Evolutionary conservation across 1,140 invertebrate species (phyloP).

Genomic region (Tetranychus urticae): DNA sequence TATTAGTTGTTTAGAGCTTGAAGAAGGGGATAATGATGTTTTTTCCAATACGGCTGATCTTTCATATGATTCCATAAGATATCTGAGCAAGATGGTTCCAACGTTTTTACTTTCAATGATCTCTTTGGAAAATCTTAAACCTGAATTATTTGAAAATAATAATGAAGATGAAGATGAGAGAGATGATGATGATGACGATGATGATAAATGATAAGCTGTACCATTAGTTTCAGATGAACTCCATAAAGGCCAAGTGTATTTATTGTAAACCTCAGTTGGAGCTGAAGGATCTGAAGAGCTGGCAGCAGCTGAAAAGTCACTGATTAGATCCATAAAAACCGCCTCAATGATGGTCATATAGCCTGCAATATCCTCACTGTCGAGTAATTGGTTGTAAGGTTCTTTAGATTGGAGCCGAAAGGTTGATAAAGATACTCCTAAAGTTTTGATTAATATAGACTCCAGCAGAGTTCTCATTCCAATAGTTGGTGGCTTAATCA

Average conservation of each 20-base stretch:
- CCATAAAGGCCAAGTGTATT: neutral
- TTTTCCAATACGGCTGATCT: neutral
- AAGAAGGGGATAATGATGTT: neutral
- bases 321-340: neutral
- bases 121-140: neutral
- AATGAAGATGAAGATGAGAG: neutral
- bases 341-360: neutral
- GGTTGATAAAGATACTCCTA: neutral
- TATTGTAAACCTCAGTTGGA: neutral
- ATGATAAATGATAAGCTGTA: neutral
- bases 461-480: neutral
- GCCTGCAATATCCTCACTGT: neutral
- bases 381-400: neutral
- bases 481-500: no score
- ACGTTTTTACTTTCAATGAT: neutral
- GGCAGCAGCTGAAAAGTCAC: neutral
- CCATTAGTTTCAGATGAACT: neutral
- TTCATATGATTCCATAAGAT: neutral
- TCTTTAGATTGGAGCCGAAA: neutral
- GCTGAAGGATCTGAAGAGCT: neutral
- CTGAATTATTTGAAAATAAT: neutral
- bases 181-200: neutral
- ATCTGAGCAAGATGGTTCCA: neutral
- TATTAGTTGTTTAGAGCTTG: neutral
- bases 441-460: neutral